These are phyloP conservation scores for Drosophila paulistorum DNA, from an alignment of 1,140 invertebrate genomes.

Conservation along the genomic window DNA sequence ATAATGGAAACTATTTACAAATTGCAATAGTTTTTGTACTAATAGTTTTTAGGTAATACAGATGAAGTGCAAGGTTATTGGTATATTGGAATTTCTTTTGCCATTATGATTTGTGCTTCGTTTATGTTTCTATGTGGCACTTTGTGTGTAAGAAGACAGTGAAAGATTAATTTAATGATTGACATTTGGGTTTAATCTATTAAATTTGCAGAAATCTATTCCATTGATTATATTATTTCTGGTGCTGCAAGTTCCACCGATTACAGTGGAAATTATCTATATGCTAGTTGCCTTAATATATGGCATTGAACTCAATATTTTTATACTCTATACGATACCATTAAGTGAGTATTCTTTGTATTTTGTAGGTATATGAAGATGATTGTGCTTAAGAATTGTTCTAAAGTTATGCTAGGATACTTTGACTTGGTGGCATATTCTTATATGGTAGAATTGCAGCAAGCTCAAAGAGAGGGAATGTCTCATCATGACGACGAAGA, in stretches of 20 bases:
- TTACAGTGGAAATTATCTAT: slow-evolving; percentile 14
- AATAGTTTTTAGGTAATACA: background rate
- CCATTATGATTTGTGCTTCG: background rate
- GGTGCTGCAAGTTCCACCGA: slow-evolving; percentile 5
- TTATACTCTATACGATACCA: slow-evolving; percentile 20
- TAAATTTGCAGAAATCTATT: background rate
- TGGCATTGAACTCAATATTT: slow-evolving; percentile 7
- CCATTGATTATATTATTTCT: slow-evolving; percentile 15
- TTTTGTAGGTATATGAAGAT: too few relatives aligned
- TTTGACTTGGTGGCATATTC: slow-evolving; percentile 25
- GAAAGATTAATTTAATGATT: background rate
- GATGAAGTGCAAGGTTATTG: background rate
- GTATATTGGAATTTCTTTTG: slow-evolving; percentile 19
- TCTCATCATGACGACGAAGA: background rate
- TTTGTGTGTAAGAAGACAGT: slow-evolving; percentile 8
- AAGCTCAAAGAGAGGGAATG: fast-evolving
- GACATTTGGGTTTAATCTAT: too few relatives aligned
- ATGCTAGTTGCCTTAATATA: slow-evolving; percentile 18
- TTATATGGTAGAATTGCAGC: background rate
- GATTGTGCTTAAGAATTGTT: background rate
- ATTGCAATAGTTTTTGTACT: background rate
- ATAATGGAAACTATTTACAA: too few relatives aligned
- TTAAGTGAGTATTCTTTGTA: slow-evolving; percentile 20
- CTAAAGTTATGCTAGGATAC: slow-evolving; percentile 25
- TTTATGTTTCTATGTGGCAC: background rate